Conservation (phyloP, 2,797 vertebrate genomes). For the Meda fulgida region DNA sequence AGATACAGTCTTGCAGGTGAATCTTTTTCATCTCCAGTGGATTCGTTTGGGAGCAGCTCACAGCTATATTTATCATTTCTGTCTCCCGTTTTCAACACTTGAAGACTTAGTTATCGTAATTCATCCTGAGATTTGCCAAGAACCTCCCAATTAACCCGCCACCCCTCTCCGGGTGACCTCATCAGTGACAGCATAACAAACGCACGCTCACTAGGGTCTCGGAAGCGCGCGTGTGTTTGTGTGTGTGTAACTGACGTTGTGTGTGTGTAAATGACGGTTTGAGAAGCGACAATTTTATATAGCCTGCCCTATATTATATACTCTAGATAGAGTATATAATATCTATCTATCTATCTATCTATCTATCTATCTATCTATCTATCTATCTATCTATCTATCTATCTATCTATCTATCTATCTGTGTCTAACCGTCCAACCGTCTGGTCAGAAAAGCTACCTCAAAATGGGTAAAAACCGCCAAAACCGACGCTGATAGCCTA, state of each 20-base stretch:
- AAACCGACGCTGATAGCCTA: too few relatives aligned
- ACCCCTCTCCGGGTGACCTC: conserved; percentile 75
- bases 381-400: too few relatives aligned
- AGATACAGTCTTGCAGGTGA: conserved; percentile 71
- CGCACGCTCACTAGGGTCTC: conserved; percentile 68
- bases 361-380: too few relatives aligned
- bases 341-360: too few relatives aligned
- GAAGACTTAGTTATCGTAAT: conserved; percentile 77
- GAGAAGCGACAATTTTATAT: conserved; percentile 21
- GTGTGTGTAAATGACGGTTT: conserved; percentile 27
- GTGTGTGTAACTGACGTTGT: conserved; percentile 22
- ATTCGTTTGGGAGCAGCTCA: conserved; percentile 65
- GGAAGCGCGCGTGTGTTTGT: conserved; percentile 56
- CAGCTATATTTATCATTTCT: conserved; percentile 73
- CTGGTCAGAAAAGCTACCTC: too few relatives aligned
- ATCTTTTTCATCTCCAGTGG: conserved; percentile 59
- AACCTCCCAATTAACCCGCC: conserved; percentile 79
- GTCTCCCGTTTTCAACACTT: conserved; percentile 66
- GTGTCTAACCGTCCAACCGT: too few relatives aligned
- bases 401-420: too few relatives aligned
- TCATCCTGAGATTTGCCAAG: conserved; percentile 78
- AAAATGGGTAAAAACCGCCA: too few relatives aligned
- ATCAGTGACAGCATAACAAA: conserved; percentile 74
- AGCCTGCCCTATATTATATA: too few relatives aligned
- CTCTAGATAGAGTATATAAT: too few relatives aligned